phyloP scores from a whole-genome alignment of 2,113 vertebrate species.

The Mirounga angustirostris region DNA sequence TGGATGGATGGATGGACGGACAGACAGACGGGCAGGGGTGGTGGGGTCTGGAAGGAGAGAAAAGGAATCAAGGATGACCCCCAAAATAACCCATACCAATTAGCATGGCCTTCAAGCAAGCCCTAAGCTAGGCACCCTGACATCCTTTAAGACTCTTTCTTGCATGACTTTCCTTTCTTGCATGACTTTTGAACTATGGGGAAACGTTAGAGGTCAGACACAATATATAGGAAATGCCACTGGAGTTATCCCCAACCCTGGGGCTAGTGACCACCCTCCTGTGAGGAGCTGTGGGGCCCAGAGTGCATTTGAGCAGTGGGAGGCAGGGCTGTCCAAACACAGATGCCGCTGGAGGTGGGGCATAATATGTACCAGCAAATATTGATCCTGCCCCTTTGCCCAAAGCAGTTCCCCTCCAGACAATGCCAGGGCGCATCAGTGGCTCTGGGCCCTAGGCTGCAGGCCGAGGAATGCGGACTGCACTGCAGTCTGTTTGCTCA shows the following conservation, averaged over 20 bases:
- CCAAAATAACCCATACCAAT: neutral
- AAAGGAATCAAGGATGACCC: neutral
- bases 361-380: conserved; percentile 84
- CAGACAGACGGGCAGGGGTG: too few species aligned
- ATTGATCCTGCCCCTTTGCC: conserved; percentile 88
- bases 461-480: conserved; percentile 80
- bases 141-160: neutral
- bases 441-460: conserved; percentile 76
- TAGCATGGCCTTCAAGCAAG: neutral
- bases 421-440: conserved; percentile 27
- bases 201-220: conserved; percentile 40
- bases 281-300: neutral
- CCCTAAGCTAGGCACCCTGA: neutral
- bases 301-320: neutral
- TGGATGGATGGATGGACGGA: neutral
- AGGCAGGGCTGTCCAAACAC: conserved; percentile 87
- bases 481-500: conserved; percentile 86
- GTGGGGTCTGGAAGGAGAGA: neutral
- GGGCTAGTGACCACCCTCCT: neutral
- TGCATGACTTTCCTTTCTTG: neutral
- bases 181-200: neutral
- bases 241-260: neutral
- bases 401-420: conserved; percentile 70
- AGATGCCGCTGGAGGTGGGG: conserved; percentile 82
- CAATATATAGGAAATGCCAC: conserved; percentile 15